phyloP scores from a whole-genome alignment of 2,888 invertebrate genomes.

The Heliconius ismenius region DNA sequence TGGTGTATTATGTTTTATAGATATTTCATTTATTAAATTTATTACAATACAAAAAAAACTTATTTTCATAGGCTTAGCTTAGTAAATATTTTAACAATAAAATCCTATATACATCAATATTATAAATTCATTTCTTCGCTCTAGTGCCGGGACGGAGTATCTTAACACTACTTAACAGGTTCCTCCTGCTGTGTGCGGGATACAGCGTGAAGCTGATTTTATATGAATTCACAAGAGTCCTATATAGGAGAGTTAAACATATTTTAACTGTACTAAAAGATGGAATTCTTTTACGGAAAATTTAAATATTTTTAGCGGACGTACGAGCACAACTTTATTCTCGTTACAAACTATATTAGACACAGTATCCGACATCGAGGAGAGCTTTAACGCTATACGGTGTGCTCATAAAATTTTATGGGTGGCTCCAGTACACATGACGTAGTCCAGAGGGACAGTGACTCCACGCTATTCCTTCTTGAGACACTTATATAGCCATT shows the following conservation, averaged over 20 bases:
- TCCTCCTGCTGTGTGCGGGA: no score
- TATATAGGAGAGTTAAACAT: not conserved
- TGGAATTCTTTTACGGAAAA: not conserved
- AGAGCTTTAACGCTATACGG: conserved; percentile 72
- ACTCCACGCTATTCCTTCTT: conserved; percentile 62
- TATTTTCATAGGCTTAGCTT: no score
- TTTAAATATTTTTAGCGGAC: conserved; percentile 9
- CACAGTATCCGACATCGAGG: conserved; percentile 69
- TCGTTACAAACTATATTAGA: conserved; percentile 63
- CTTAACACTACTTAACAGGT: no score
- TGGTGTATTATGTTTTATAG: not conserved
- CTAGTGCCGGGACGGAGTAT: no score
- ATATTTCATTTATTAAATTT: not conserved
- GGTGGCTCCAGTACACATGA: conserved; percentile 51
- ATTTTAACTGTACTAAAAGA: not conserved
- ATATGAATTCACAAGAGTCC: no score
- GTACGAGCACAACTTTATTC: conserved; percentile 46
- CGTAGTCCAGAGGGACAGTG: conserved; percentile 62
- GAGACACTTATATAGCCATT: conserved; percentile 72
- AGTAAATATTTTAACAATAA: no score
- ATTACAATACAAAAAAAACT: not conserved
- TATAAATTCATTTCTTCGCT: no score
- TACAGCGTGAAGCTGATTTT: no score
- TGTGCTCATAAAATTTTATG: conserved; percentile 77
- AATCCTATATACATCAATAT: no score